Conservation (phyloP, 2,113 vertebrate genomes). For the Carlito syrichta region DNA sequence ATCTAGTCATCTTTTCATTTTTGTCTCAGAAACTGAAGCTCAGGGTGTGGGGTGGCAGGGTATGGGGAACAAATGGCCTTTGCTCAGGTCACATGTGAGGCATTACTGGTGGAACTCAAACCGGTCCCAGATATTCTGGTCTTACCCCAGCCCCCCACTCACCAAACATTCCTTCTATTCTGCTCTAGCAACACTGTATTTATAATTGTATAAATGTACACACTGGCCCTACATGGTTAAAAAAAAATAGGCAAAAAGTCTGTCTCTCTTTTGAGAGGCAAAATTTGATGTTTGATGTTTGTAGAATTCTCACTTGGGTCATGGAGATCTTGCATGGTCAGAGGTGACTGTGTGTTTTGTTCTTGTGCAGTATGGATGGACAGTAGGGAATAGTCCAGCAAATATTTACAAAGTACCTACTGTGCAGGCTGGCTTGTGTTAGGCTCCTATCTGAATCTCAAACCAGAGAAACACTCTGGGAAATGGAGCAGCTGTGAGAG, state of each 20-base stretch:
- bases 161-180: neutral
- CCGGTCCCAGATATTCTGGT: neutral
- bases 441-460: neutral
- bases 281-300: neutral
- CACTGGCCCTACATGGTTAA: neutral
- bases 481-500: neutral
- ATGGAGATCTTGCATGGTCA: neutral
- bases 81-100: neutral
- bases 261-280: neutral
- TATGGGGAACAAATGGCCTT: neutral
- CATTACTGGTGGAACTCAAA: neutral
- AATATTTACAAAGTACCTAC: neutral
- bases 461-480: neutral
- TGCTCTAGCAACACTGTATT: neutral
- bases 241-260: neutral
- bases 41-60: too few relatives aligned
- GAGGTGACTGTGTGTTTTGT: neutral
- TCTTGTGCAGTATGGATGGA: neutral
- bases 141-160: neutral
- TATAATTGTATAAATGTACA: neutral
- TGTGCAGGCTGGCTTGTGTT: fast-evolving
- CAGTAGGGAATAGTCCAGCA: neutral
- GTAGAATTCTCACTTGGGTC: neutral
- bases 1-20: neutral
- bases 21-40: neutral